Conservation (phyloP, 1,140 invertebrate genomes). For the Drosophila gunungcola region DNA sequence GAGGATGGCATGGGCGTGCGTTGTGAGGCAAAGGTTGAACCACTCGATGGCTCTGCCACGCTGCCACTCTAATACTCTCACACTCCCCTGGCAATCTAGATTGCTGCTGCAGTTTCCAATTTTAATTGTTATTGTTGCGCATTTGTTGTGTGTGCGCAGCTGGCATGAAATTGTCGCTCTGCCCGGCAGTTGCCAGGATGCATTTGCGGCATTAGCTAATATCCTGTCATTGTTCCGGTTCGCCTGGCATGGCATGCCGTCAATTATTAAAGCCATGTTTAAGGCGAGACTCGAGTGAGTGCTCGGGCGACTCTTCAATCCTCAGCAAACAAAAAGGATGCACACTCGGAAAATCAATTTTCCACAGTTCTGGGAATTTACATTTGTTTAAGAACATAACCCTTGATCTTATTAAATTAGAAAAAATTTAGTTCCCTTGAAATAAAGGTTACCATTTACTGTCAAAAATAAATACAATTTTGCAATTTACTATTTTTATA, state of each 20-base stretch:
- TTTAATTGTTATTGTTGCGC: conserved; percentile 82
- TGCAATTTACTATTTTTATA: no score
- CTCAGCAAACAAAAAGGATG: conserved; percentile 1
- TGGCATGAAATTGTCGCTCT: conserved; percentile 69
- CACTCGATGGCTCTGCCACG: conserved; percentile 1
- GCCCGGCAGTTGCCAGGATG: conserved; percentile 52
- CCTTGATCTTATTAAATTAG: no score
- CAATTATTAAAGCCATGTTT: conserved; percentile 72
- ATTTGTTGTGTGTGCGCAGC: conserved; percentile 67
- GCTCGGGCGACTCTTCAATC: background rate
- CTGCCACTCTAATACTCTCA: background rate
- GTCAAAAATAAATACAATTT: no score
- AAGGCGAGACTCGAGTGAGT: conserved; percentile 16
- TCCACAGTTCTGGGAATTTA: background rate
- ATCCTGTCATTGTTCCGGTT: conserved; percentile 59
- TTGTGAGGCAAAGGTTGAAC: conserved; percentile 48
- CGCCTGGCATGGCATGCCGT: conserved; percentile 36
- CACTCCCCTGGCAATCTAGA: conserved; percentile 30
- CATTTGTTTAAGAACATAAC: no score
- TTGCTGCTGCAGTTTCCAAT: conserved; percentile 53
- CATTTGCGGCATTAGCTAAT: conserved; percentile 75
- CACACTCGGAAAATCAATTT: background rate
- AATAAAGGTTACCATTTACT: no score
- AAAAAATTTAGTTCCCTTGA: no score
- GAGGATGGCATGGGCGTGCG: conserved; percentile 31